Conservation (phyloP, 92 coral and sea anemone genomes). For the Siderastrea siderea region DNA sequence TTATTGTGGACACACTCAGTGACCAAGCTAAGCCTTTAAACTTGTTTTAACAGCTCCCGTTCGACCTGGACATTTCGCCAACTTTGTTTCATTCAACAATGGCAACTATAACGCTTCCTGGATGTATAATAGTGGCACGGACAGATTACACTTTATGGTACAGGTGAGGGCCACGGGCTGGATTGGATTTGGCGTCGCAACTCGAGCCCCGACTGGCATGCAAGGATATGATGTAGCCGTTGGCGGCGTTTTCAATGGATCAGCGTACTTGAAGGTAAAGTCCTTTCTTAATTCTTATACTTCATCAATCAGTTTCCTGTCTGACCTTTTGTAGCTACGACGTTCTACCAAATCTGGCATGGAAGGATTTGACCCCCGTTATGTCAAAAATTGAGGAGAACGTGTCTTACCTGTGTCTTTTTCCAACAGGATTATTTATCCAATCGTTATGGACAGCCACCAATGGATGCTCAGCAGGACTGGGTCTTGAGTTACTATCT, state of each 20-base stretch:
- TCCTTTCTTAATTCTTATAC: too few relatives aligned
- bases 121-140: background rate
- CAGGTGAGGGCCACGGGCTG: constrained; percentile 1
- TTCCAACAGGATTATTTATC: background rate
- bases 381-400: too few relatives aligned
- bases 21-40: too few relatives aligned
- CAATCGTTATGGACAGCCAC: background rate
- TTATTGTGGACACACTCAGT: too few relatives aligned
- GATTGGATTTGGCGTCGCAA: background rate
- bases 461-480: background rate
- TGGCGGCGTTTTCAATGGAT: background rate
- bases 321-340: too few relatives aligned
- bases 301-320: too few relatives aligned
- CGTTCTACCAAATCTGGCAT: too few relatives aligned
- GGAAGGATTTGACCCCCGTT: too few relatives aligned
- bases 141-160: background rate
- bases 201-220: background rate
- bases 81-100: background rate
- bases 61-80: background rate
- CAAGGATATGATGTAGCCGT: constrained; percentile 5
- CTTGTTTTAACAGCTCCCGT: too few relatives aligned
- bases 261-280: background rate
- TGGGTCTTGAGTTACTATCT: too few relatives aligned
- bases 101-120: constrained; percentile 18
- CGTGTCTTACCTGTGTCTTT: too few relatives aligned